phyloP scores from a whole-genome alignment of 2,888 invertebrate species.

The Apodemia mormo region DNA sequence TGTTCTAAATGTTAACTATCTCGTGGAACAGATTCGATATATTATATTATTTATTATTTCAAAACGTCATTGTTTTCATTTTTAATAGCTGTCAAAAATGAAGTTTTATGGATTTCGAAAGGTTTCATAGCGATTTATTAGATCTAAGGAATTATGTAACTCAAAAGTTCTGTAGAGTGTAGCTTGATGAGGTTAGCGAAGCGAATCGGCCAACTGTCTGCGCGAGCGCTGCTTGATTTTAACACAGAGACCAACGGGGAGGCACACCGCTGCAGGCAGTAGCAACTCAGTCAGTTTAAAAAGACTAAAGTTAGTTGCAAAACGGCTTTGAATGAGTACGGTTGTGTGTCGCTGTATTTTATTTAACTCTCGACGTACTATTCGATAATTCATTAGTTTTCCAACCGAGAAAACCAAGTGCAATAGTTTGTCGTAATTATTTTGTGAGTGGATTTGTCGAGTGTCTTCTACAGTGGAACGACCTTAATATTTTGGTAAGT shows the following conservation, averaged over 20 bases:
- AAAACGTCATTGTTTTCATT: background rate
- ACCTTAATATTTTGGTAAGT: constrained; percentile 53
- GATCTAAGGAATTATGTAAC: constrained; percentile 7
- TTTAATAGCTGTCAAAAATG: background rate
- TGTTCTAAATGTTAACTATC: background rate
- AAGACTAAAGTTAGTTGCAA: constrained; percentile 13
- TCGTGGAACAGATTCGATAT: too few species aligned
- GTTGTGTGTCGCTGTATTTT: constrained; percentile 35
- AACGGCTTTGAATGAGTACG: constrained; percentile 38
- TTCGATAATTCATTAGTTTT: constrained; percentile 68
- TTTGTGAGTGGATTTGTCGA: constrained; percentile 57
- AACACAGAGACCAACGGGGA: constrained; percentile 29
- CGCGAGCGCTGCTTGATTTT: constrained; percentile 44
- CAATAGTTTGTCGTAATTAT: constrained; percentile 48
- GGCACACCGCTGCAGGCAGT: constrained; percentile 7
- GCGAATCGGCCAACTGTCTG: constrained; percentile 61
- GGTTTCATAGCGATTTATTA: constrained; percentile 12
- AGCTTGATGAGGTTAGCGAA: constrained; percentile 42
- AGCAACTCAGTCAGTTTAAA: background rate
- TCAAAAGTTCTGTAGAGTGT: constrained; percentile 34
- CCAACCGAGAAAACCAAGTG: constrained; percentile 70
- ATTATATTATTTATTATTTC: background rate
- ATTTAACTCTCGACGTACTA: constrained; percentile 36
- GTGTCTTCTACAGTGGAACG: constrained; percentile 39
- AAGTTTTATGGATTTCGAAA: background rate